Base-by-base conservation (phyloP, 2,797 vertebrate species). In the Acanthurus tractus region DNA sequence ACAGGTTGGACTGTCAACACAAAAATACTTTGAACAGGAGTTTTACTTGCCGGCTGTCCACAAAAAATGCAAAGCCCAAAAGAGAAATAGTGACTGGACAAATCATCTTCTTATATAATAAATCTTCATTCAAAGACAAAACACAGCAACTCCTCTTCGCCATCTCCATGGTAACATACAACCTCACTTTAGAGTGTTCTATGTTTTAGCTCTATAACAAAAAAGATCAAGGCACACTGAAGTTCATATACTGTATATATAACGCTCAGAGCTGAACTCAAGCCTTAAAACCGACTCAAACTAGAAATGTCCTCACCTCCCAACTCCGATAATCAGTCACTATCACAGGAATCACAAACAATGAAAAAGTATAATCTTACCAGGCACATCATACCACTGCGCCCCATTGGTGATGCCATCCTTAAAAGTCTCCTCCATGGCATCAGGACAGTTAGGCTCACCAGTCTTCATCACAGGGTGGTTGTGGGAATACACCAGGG, bases 331-430 rank as follows among this genome's bases (percentile, higher is more conserved):
- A 5, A 44, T 46, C 7, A 22, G 4, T 8, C 13, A 17, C 18
- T 42, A 11, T 57, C 40, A 1, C 0, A 18, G 0, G 10, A 29
- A 17, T 40, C 56, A 15, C 49, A 53, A 57, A n/a, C 34, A 69
- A 38, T 4, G 3, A 42, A 45, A 53, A 65, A 9, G 18, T 1
- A 14, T 53, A 18, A 20, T 63, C 95, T 89, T 94, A 99, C 98
- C 98, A 87, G 96, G 52, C 0, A 99, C 96, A 0, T 99, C 98
- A 3, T 99, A 99, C 98, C 98, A 99, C 70, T 94, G 52, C 0
- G 98, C 98, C 6, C 98, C 98, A 0, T 99, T 99, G 3, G 97
- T 98, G 90, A 99, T 98, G 25, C 98, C 98, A n/a, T 96, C 96
- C 57, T 93, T 63, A 85, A 99, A 99, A 1, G 88, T 96, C 90